Conservation (phyloP, 2,888 invertebrate genomes). For the Noctua pronuba region DNA sequence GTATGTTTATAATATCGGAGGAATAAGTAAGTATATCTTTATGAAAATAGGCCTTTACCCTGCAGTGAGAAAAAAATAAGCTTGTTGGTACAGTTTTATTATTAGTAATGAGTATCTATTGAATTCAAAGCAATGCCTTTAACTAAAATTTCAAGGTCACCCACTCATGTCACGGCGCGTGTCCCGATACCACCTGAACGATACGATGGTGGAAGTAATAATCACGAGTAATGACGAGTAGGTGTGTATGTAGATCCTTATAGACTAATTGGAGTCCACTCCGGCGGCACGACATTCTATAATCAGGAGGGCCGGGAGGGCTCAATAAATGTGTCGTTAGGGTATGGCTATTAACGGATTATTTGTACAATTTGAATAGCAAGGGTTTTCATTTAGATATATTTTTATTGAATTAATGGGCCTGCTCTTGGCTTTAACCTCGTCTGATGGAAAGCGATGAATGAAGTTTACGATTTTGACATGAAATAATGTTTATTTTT, state of each 20-base stretch:
- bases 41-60: not conserved
- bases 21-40: not conserved
- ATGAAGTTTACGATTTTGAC: not conserved
- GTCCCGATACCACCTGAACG: conserved; percentile 23
- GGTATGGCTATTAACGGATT: not conserved
- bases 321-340: not conserved
- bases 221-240: not conserved
- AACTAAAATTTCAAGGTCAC: conserved; percentile 5
- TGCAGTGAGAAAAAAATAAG: not conserved
- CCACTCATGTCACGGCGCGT: not conserved
- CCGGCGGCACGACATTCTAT: conserved; percentile 39
- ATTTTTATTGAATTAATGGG: not conserved
- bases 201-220: not conserved
- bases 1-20: not conserved
- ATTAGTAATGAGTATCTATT: not conserved
- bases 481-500: too few species aligned
- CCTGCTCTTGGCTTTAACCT: not conserved
- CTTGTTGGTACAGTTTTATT: not conserved
- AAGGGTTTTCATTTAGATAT: not conserved
- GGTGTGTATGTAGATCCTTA: not conserved
- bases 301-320: conserved; percentile 20
- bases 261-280: conserved; percentile 6
- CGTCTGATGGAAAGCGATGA: not conserved
- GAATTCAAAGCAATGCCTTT: not conserved
- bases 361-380: conserved; percentile 1